Base-by-base conservation (phyloP, 2,797 vertebrate genomes). In the Adrianichthys oophorus region DNA sequence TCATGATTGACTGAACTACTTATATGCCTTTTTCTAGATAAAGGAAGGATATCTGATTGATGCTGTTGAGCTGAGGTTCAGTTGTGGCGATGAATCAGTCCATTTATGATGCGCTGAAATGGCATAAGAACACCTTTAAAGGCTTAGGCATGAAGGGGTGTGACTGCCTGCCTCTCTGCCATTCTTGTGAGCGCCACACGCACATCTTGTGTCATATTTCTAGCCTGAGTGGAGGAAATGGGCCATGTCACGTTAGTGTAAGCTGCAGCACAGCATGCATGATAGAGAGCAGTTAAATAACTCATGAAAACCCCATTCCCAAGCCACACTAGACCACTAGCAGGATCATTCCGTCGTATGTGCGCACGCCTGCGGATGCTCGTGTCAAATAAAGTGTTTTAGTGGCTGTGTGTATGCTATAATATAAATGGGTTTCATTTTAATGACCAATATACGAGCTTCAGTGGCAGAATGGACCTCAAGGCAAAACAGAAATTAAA, bases 281-380 rank as follows among this genome's bases (percentile, higher is more conserved):
- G 80, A 88, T 66, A 55, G 66, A 87, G 72, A 55, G 67, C 40
- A 48, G 64, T 86, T 89, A 86, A 91, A 90, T 90, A 90, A 85
- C 74, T 80, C 77, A 87, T 86, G 83, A 78, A 86, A 87, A 70
- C 53, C 54, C 70, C 65, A 71, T 74, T 85, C 73, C 80, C 70
- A 68, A 48, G 56, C 78, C 71, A 62, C 79, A 77, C 59, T 52
- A 46, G 57, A 73, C 78, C 69, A 68, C 68, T 54, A 73, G 69
- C 74, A 72, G 71, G 62, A 64, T 70, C 56, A 7, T 51, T 73
- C 48, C 32, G 26, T 74, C 48, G 56, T 67, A 45, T 4, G 24
- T 46, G 56, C 65, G 57, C 63, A 52, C 23, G 50, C 67, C 51
- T 76, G 59, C 45, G 52, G 59, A 62, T 42, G 50, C 68, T 1